Conservation (phyloP, 2,888 invertebrate genomes). For the Drosophila nr. medialis region DNA sequence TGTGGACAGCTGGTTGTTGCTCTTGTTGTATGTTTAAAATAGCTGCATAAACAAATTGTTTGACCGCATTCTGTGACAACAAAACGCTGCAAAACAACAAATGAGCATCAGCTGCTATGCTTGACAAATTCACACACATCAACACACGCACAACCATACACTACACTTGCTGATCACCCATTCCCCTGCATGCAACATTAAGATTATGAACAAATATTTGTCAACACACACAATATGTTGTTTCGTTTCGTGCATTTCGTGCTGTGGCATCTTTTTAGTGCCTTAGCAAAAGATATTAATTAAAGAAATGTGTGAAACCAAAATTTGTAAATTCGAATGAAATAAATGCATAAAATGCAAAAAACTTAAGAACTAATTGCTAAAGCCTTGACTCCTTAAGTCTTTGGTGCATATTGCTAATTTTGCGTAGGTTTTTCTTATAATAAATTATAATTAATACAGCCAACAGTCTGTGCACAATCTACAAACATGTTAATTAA, state of each 20-base stretch:
- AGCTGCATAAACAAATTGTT: constrained; percentile 73
- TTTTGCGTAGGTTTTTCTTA: neutral
- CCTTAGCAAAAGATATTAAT: neutral
- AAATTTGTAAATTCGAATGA: neutral
- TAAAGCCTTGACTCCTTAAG: neutral
- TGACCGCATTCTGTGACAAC: constrained; percentile 71
- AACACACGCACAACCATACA: constrained; percentile 8
- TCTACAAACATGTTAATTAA: neutral
- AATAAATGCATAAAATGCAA: neutral
- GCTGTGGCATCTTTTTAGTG: neutral
- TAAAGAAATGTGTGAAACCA: neutral
- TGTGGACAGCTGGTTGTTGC: constrained; percentile 22
- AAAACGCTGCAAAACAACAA: constrained; percentile 53
- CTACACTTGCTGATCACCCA: constrained; percentile 37
- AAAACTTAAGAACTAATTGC: neutral
- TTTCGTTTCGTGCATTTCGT: constrained; percentile 35
- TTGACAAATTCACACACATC: constrained; percentile 62
- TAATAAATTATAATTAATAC: neutral
- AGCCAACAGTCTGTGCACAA: neutral
- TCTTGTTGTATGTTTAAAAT: constrained; percentile 54
- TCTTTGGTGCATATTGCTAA: neutral
- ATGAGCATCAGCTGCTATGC: constrained; percentile 74
- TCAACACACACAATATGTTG: constrained; percentile 36
- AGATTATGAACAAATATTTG: constrained; percentile 73
- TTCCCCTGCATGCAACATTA: constrained; percentile 41